These are phyloP conservation scores for Pluvialis apricaria DNA, from an alignment of 2,113 vertebrate genomes.

Conservation along the genomic window DNA sequence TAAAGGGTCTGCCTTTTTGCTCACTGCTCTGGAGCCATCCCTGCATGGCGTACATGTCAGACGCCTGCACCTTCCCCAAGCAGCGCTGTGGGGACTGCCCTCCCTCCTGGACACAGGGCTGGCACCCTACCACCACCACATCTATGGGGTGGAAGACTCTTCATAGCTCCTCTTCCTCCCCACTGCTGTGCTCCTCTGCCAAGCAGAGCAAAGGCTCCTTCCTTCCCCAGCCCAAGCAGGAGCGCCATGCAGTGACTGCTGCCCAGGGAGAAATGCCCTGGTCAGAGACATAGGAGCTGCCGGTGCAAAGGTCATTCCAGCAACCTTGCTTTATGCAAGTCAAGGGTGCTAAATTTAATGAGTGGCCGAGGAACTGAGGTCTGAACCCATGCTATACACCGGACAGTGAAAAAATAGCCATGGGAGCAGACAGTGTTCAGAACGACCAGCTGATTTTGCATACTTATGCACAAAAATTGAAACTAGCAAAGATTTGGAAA, in stretches of 20 bases:
- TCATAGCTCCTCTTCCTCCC: neutral
- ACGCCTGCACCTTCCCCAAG: neutral
- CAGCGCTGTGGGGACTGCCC: neutral
- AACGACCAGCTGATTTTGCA: rapidly evolving
- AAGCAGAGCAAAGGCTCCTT: rapidly evolving
- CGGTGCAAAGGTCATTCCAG: neutral
- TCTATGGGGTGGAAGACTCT: rapidly evolving
- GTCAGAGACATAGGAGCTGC: neutral
- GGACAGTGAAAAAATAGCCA: neutral
- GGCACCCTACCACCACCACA: neutral
- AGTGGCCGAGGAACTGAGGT: neutral
- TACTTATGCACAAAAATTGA: neutral
- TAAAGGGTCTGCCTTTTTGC: neutral
- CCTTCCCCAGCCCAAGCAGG: neutral
- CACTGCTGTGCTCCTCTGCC: rapidly evolving
- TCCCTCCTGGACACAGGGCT: neutral
- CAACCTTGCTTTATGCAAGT: neutral
- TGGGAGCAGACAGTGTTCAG: neutral
- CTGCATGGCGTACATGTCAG: rapidly evolving
- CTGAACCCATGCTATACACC: rapidly evolving
- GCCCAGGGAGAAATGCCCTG: rapidly evolving
- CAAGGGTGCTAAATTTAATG: neutral
- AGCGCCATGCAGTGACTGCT: rapidly evolving
- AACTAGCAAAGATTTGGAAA: neutral
- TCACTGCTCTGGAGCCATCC: neutral